Evolutionary conservation across 2,113 vertebrate species (phyloP).

Genomic region (Synchiropus splendidus): DNA sequence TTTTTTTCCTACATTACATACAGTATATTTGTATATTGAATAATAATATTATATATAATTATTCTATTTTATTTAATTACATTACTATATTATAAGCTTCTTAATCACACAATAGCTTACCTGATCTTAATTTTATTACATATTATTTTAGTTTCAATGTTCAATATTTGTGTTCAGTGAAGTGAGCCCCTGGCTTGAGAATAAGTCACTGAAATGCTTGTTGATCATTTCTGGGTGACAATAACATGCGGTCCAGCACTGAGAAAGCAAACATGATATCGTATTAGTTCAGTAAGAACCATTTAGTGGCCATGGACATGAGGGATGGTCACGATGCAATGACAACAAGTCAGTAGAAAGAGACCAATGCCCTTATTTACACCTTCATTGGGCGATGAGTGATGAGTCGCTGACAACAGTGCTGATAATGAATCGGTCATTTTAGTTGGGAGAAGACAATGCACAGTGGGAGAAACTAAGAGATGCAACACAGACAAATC

Average conservation of each 20-base stretch:
- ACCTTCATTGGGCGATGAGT: constrained; percentile 11
- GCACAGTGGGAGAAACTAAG: constrained; percentile 12
- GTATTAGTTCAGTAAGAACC: constrained; percentile 11
- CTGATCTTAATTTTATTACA: too few relatives aligned
- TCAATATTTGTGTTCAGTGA: too few relatives aligned
- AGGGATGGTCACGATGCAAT: constrained; percentile 9
- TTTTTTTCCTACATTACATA: too few relatives aligned
- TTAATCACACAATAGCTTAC: too few relatives aligned
- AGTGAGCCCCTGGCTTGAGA: too few relatives aligned
- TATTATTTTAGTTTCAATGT: too few relatives aligned
- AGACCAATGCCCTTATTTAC: constrained; percentile 6
- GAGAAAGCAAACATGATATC: constrained; percentile 6
- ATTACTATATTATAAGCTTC: too few relatives aligned
- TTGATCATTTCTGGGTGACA: neutral
- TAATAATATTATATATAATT: too few relatives aligned
- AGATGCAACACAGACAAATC: constrained; percentile 32
- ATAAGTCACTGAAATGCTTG: too few relatives aligned
- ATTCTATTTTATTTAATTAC: too few relatives aligned
- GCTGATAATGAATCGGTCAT: constrained; percentile 1
- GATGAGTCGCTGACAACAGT: constrained; percentile 9
- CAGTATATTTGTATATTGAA: neutral
- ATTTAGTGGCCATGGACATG: constrained; percentile 16
- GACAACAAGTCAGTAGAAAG: constrained; percentile 4
- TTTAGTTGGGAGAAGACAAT: constrained; percentile 8
- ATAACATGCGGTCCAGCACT: constrained; percentile 14